Conservation (phyloP, 2,797 vertebrate species). For the Sebastes steindachneri region DNA sequence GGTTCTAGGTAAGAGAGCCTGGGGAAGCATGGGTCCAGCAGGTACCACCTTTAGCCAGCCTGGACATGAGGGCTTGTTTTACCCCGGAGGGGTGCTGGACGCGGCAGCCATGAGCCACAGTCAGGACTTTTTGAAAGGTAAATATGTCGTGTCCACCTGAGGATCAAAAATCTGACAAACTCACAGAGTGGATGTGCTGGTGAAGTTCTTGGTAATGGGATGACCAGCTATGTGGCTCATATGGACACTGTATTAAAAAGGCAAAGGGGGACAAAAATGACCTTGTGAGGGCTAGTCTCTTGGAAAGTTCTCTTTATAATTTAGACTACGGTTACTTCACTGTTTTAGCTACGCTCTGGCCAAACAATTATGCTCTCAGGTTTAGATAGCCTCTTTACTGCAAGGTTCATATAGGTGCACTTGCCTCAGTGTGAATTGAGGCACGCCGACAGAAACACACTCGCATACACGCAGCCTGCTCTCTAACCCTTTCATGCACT, state of each 20-base stretch:
- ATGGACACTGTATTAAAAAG: slow-evolving; percentile 65
- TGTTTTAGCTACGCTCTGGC: slow-evolving; percentile 51
- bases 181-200: slow-evolving; percentile 71
- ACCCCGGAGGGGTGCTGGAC: slow-evolving; percentile 84
- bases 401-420: slow-evolving; percentile 59
- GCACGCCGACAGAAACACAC: slow-evolving; percentile 60
- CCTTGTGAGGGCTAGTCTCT: slow-evolving; percentile 50
- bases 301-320: slow-evolving; percentile 39
- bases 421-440: slow-evolving; percentile 60
- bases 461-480: slow-evolving; percentile 57
- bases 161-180: slow-evolving; percentile 68
- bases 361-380: slow-evolving; percentile 69
- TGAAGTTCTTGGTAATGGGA: slow-evolving; percentile 62
- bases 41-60: slow-evolving; percentile 78
- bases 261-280: slow-evolving; percentile 36
- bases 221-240: slow-evolving; percentile 63
- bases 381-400: slow-evolving; percentile 67
- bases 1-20: slow-evolving; percentile 89
- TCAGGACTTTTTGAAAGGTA: slow-evolving; percentile 89
- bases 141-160: slow-evolving; percentile 88
- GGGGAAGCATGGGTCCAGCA: slow-evolving; percentile 77
- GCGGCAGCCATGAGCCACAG: slow-evolving; percentile 79
- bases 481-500: slow-evolving; percentile 73
- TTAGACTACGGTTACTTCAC: slow-evolving; percentile 43
- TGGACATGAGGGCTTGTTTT: slow-evolving; percentile 85